phyloP scores from a whole-genome alignment of 2,113 vertebrate genomes.

The Paratilapia polleni region DNA sequence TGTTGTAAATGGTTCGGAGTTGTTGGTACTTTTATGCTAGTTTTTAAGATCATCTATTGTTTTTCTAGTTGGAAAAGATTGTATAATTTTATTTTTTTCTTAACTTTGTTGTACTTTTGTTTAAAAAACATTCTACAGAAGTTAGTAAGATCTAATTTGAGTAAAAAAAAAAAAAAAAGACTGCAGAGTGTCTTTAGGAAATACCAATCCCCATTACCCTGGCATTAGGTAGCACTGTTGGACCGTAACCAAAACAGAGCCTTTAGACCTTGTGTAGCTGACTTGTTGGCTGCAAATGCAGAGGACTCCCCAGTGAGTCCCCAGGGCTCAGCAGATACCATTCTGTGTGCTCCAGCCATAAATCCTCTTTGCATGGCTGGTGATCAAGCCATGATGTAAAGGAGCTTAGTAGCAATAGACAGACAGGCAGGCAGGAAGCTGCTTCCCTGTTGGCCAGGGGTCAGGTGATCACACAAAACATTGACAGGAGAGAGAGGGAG shows the following conservation, averaged over 20 bases:
- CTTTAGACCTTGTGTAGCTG: slow-evolving; percentile 14
- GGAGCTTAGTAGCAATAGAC: slow-evolving; percentile 76
- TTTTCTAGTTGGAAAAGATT: background rate
- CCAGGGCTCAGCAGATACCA: slow-evolving; percentile 63
- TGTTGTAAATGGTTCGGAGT: background rate
- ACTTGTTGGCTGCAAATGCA: slow-evolving; percentile 48
- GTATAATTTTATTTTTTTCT: background rate
- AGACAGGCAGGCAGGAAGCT: slow-evolving; percentile 48
- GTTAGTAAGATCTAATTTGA: background rate
- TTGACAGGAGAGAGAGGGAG: slow-evolving; percentile 12
- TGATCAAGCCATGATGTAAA: slow-evolving; percentile 78
- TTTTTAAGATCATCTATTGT: background rate
- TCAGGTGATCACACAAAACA: slow-evolving; percentile 68
- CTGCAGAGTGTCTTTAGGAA: background rate
- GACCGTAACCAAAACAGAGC: slow-evolving; percentile 35
- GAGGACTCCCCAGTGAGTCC: slow-evolving; percentile 46
- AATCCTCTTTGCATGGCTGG: slow-evolving; percentile 81
- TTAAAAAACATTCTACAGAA: background rate
- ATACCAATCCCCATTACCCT: background rate
- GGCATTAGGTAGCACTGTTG: background rate
- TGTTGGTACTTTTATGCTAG: background rate
- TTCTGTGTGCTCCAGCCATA: slow-evolving; percentile 68
- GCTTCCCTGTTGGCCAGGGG: slow-evolving; percentile 47
- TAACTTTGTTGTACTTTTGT: background rate
- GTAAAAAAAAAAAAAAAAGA: background rate